Base-by-base conservation (phyloP, 23 tunicate species). In the Trididemnum miniatum region DNA sequence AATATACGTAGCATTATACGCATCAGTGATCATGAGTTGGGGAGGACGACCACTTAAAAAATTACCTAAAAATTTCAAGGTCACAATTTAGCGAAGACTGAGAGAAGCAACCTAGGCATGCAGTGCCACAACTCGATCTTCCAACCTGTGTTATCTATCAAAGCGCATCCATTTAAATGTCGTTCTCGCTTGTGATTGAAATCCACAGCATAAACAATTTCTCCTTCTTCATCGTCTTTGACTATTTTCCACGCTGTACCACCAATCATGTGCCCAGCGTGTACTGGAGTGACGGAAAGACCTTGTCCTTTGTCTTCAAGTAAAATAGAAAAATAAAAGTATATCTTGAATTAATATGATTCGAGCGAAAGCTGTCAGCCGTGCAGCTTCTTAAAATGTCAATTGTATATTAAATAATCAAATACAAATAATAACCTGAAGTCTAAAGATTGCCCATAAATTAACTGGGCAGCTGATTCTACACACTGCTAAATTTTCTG, bases 231-330 rank as follows among this genome's bases (percentile, higher is more conserved):
- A 72, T 95, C 99, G 59, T 95, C 94, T 74, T 88, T 95, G 0
- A 95, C 81, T 23, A 95, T 91, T 33, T 90, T 95, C 99, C 99
- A 95, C 1, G 96, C 90, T 35, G 99, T 88, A 22, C 99, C 99
- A 34, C 99, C 99, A 36, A 95, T 90, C 77, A 95, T 90, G 34
- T 88, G 93, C 23, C 97, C 99, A 20, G 99, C 96, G 62, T 95
- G 99, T 1, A 95, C 90, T 23, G 99, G 99, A 18, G 91, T 83
- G 71, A 95, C 91, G 12, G 96, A 87, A 31, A 95, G 78, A 15
- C 99, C 99, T 44, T 84, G 69, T 25, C 94, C 98, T 81, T 89
- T 89, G 36, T 89, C 95, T 89, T n/a, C n/a, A n/a, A n/a, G n/a
- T n/a, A n/a, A n/a, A n/a, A n/a, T n/a, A n/a, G n/a, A n/a, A n/a